Conservation (phyloP, 1,140 invertebrate genomes). For the Procambarus virginalis region DNA sequence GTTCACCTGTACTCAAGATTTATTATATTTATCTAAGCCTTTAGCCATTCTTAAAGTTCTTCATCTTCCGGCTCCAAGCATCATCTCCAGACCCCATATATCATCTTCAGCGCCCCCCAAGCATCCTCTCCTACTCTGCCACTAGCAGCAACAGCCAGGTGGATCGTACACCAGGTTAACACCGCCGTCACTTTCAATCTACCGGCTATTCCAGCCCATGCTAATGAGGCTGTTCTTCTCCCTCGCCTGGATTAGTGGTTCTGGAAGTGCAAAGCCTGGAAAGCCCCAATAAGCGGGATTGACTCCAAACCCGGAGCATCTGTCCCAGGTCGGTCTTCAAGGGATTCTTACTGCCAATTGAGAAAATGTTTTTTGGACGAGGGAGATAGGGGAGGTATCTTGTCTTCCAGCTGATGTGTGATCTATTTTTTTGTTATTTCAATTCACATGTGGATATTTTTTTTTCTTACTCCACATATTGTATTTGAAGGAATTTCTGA, state of each 20-base stretch:
- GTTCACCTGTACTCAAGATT: too few relatives aligned
- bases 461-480: too few relatives aligned
- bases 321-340: not conserved
- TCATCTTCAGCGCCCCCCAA: not conserved
- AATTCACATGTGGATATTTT: too few relatives aligned
- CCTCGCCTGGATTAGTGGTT: not conserved
- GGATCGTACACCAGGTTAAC: not conserved
- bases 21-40: too few relatives aligned
- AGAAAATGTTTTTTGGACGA: too few relatives aligned
- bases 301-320: not conserved
- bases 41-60: too few relatives aligned
- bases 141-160: not conserved
- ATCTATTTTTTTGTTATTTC: too few relatives aligned
- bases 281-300: constrained; percentile 8
- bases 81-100: too few relatives aligned
- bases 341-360: not conserved
- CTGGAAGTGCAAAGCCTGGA: not conserved
- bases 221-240: not conserved
- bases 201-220: not conserved
- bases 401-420: too few relatives aligned
- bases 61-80: too few relatives aligned
- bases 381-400: too few relatives aligned
- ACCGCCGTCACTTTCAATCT: constrained; percentile 2
- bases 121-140: not conserved
- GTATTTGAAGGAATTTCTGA: too few relatives aligned